phyloP scores from a whole-genome alignment of 2,113 vertebrate genomes.

The Pristiophorus japonicus region DNA sequence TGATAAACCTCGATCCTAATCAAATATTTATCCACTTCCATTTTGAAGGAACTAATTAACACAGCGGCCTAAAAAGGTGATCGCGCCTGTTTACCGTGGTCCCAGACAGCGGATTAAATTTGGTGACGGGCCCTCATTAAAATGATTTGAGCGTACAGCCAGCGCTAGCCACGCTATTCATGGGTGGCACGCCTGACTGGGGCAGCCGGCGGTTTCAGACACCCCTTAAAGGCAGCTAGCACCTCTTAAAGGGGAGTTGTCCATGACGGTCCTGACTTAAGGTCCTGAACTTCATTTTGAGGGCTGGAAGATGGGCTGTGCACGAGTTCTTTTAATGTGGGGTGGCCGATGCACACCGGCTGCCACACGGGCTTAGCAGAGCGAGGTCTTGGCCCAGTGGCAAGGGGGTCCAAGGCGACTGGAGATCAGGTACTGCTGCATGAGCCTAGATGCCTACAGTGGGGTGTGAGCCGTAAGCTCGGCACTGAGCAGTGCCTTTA shows the following conservation, averaged over 20 bases:
- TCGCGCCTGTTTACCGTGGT: not conserved
- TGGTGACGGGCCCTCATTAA: not conserved
- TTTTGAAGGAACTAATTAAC: not conserved
- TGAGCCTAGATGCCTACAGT: no score
- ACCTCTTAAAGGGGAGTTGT: not conserved
- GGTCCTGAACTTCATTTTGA: no score
- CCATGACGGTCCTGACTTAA: no score
- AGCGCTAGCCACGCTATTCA: not conserved
- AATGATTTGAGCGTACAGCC: not conserved
- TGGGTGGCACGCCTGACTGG: not conserved
- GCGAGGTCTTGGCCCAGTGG: no score
- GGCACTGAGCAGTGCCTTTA: no score
- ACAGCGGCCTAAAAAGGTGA: not conserved
- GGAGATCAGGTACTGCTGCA: no score
- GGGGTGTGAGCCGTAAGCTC: no score
- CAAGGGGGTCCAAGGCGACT: no score
- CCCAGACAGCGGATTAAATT: not conserved
- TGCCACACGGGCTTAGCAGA: no score
- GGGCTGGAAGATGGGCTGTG: no score
- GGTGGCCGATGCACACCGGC: no score
- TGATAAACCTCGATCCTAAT: not conserved
- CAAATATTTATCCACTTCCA: not conserved
- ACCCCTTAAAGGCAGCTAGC: not conserved
- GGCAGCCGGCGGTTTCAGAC: not conserved
- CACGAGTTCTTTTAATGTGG: no score